Conservation (phyloP, 2,888 invertebrate genomes). For the Stomorhina lunata region DNA sequence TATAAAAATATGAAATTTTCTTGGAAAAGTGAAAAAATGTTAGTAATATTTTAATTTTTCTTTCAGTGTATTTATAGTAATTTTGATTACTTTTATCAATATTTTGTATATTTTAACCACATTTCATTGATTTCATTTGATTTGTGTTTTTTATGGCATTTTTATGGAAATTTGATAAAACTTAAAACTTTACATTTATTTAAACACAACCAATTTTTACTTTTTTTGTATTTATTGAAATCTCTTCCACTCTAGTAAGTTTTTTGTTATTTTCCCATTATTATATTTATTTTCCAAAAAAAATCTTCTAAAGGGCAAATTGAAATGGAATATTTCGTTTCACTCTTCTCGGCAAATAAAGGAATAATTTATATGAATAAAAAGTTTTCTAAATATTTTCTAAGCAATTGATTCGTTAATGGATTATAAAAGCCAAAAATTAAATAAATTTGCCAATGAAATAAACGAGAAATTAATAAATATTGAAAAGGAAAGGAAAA, state of each 20-base stretch:
- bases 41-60: no score
- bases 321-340: slow-evolving; percentile 15
- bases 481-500: neutral
- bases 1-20: no score
- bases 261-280: slow-evolving; percentile 8
- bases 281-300: slow-evolving; percentile 1
- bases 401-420: slow-evolving; percentile 52
- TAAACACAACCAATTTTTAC: neutral
- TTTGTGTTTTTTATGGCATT: neutral
- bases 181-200: slow-evolving; percentile 10
- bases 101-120: neutral
- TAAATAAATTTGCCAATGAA: slow-evolving; percentile 2
- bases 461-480: neutral
- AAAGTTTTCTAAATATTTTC: slow-evolving; percentile 47
- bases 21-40: no score
- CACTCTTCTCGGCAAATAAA: neutral
- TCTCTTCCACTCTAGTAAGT: slow-evolving; percentile 26
- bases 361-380: neutral
- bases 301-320: neutral
- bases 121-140: slow-evolving; percentile 6
- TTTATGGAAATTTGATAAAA: slow-evolving; percentile 39
- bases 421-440: slow-evolving; percentile 45
- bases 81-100: neutral
- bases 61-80: neutral
- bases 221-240: neutral